These are phyloP conservation scores for Bathynomus jamesi DNA, from an alignment of 1,140 invertebrate species.

Conservation along the genomic window DNA sequence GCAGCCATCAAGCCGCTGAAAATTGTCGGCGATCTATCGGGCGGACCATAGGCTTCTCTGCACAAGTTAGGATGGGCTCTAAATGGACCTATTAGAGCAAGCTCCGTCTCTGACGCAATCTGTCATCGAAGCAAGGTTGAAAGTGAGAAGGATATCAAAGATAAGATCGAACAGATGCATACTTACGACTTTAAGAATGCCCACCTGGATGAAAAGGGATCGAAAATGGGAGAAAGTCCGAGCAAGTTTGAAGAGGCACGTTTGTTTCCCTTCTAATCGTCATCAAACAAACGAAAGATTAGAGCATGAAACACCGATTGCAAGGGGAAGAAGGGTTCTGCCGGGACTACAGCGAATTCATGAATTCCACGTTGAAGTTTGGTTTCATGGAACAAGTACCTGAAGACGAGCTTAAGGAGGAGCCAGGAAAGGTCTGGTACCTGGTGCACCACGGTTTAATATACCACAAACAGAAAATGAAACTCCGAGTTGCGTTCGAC, in stretches of 20 bases:
- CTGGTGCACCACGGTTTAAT: neutral
- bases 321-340: neutral
- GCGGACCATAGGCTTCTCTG: neutral
- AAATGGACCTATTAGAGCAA: neutral
- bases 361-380: neutral
- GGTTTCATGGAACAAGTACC: neutral
- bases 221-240: neutral
- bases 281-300: neutral
- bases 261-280: neutral
- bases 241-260: neutral
- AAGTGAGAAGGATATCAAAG: neutral
- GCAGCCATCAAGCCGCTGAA: neutral
- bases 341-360: neutral
- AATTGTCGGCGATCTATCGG: neutral
- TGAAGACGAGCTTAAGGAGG: neutral
- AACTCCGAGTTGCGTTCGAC: constrained; percentile 1
- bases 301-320: neutral
- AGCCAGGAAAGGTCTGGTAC: neutral
- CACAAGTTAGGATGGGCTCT: neutral
- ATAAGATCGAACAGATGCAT: neutral
- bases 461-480: neutral
- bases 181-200: neutral
- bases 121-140: neutral
- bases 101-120: neutral
- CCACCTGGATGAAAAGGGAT: neutral